phyloP scores from a whole-genome alignment of 2,888 invertebrate genomes.

The Trichopria drosophilae region DNA sequence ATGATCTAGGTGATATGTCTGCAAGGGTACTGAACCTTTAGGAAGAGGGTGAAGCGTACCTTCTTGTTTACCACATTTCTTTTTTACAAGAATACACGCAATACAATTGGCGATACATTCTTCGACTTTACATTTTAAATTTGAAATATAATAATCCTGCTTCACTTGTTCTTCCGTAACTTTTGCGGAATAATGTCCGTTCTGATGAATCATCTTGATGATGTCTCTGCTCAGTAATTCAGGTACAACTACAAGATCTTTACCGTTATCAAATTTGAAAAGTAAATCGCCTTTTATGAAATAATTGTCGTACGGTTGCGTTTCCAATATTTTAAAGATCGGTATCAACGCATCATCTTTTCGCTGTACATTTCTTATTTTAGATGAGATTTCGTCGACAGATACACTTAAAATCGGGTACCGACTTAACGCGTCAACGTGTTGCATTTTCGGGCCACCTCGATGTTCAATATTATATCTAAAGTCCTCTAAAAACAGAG shows the following conservation, averaged over 20 bases:
- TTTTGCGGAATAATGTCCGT: not conserved
- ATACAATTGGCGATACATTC: not conserved
- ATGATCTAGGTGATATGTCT: slow-evolving; percentile 5
- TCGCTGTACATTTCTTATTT: no score
- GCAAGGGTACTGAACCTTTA: not conserved
- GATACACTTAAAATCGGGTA: not conserved
- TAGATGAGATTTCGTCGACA: not conserved
- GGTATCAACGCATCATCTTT: no score
- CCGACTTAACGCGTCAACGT: slow-evolving; percentile 27
- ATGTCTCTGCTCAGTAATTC: not conserved
- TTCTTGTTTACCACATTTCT: not conserved
- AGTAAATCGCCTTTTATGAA: not conserved
- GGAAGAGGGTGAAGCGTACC: not conserved
- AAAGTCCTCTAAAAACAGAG: slow-evolving; percentile 18
- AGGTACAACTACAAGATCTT: slow-evolving; percentile 19
- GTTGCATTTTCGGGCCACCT: slow-evolving; percentile 16
- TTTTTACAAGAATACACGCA: not conserved
- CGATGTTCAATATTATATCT: slow-evolving; percentile 19
- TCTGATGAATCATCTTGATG: not conserved
- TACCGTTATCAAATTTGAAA: slow-evolving; percentile 19
- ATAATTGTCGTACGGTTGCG: not conserved
- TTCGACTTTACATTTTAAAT: not conserved
- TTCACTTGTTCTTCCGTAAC: slow-evolving; percentile 1
- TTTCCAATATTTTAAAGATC: not conserved
- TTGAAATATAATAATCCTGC: not conserved